phyloP scores from a whole-genome alignment of 2,888 invertebrate species.

The Caenorhabditis zanzibari region DNA sequence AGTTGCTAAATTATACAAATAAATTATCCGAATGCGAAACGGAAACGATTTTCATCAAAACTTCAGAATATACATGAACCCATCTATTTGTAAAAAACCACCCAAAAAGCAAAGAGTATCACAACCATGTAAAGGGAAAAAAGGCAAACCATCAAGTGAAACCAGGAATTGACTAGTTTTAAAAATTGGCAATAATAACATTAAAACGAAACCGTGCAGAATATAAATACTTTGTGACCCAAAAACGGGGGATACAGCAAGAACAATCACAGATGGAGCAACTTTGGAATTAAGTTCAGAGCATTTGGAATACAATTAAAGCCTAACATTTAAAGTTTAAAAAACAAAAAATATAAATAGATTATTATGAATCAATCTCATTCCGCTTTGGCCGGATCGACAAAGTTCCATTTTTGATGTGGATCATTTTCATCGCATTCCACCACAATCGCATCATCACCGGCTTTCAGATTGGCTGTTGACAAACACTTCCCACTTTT shows the following conservation, averaged over 20 bases:
- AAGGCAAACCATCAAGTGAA: conserved; percentile 13
- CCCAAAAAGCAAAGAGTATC: conserved; percentile 37
- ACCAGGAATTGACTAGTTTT: conserved; percentile 27
- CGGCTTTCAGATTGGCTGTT: conserved; percentile 81
- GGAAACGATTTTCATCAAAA: neutral
- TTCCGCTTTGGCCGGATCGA: conserved; percentile 49
- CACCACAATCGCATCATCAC: conserved; percentile 82
- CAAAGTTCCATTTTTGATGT: conserved; percentile 70
- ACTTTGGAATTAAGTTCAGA: conserved; percentile 31
- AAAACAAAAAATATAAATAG: conserved; percentile 5
- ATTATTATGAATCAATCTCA: neutral
- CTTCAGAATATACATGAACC: neutral
- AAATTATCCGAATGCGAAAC: neutral
- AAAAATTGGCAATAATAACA: conserved; percentile 21
- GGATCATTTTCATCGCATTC: conserved; percentile 67
- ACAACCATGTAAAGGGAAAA: conserved; percentile 25
- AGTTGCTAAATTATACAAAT: neutral
- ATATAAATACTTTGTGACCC: neutral
- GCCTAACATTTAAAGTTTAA: conserved; percentile 23
- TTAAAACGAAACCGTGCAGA: conserved; percentile 20
- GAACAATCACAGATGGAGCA: conserved; percentile 27
- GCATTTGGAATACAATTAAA: conserved; percentile 25
- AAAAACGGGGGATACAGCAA: neutral
- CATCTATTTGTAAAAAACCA: conserved; percentile 20
- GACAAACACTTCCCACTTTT: conserved; percentile 84